Conservation (phyloP, 2,888 invertebrate species). For the Orchestes rusci region DNA sequence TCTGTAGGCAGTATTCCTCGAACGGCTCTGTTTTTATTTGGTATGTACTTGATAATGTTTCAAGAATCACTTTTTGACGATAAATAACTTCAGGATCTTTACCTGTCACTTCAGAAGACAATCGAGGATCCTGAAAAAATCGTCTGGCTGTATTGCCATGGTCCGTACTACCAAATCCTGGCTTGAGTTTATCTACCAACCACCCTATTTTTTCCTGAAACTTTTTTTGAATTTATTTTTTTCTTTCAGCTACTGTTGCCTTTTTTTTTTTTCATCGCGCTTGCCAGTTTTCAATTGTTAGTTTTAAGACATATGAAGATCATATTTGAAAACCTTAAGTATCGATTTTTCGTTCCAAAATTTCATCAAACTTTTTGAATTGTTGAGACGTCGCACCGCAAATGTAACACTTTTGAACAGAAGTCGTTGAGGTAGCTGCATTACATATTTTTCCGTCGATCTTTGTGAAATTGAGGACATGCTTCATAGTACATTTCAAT, state of each 20-base stretch:
- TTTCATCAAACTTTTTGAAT: too few species aligned
- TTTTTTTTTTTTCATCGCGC: conserved; percentile 12
- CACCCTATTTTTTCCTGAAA: conserved; percentile 15
- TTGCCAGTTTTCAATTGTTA: conserved; percentile 10
- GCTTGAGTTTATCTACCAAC: too few species aligned
- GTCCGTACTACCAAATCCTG: conserved; percentile 13
- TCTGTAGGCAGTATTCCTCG: background rate
- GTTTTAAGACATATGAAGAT: conserved; percentile 11
- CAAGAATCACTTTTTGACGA: background rate
- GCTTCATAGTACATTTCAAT: too few species aligned
- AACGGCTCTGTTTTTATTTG: background rate
- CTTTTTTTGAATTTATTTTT: conserved; percentile 10
- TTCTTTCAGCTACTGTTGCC: conserved; percentile 4
- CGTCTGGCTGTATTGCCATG: too few species aligned
- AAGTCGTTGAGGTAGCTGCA: too few species aligned
- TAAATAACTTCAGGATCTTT: background rate
- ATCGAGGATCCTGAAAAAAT: too few species aligned
- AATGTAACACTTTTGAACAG: too few species aligned
- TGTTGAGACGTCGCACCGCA: too few species aligned
- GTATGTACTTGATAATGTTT: background rate
- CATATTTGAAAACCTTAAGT: too few species aligned
- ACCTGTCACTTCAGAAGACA: background rate
- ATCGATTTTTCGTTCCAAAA: too few species aligned
- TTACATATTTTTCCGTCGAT: too few species aligned
- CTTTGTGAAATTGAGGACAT: too few species aligned